Percentiles rank a stretch among this genome's conserved stretches.
Evolutionary conservation across 2,888 invertebrate genomes (phyloP).

Genomic region (Coelinius sp.): DNA sequence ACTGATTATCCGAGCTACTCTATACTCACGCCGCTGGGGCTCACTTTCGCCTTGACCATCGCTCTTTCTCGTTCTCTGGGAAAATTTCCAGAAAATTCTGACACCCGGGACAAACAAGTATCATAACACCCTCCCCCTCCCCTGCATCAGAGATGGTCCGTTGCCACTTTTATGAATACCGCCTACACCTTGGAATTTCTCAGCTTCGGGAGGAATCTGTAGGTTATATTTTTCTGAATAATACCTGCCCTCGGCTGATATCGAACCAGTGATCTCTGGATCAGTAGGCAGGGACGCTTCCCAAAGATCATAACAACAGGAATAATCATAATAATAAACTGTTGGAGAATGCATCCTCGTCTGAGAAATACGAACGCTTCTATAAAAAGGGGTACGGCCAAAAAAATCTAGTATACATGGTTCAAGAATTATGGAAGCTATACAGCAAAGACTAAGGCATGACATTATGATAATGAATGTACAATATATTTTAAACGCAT

Average conservation of each 20-base stretch:
- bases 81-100: neutral
- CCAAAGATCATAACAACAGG: neutral
- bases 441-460: neutral
- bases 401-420: neutral
- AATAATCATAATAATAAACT: neutral
- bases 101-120: neutral
- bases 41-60: neutral
- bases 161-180: neutral
- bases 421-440: neutral
- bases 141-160: neutral
- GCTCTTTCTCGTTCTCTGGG: neutral
- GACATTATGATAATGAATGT: neutral
- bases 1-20: neutral
- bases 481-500: neutral
- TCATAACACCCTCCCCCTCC: neutral
- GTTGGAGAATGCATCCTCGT: neutral
- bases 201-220: neutral
- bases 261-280: constrained; percentile 1
- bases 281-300: neutral
- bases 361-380: neutral
- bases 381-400: neutral
- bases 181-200: neutral
- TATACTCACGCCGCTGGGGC: neutral
- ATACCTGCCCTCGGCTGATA: neutral
- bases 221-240: neutral